These are phyloP conservation scores for Drosophila bipectinata DNA, from an alignment of 1,140 invertebrate genomes.

Conservation along the genomic window DNA sequence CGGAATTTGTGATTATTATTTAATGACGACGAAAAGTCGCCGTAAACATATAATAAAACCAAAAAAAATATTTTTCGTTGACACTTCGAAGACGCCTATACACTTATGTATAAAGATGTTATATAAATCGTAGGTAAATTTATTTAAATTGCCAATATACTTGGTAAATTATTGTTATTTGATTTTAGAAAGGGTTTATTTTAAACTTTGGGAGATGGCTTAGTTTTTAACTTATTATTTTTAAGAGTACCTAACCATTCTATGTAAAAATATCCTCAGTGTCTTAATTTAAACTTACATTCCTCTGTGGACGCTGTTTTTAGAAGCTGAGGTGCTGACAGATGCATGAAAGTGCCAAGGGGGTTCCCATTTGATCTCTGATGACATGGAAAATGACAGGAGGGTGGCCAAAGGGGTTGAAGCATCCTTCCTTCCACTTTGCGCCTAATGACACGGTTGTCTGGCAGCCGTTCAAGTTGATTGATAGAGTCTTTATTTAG, in stretches of 20 bases:
- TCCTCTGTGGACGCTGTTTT: slow-evolving; percentile 31
- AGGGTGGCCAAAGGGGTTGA: slow-evolving; percentile 23
- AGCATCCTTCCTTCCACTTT: slow-evolving; percentile 34
- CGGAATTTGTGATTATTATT: slow-evolving; percentile 78
- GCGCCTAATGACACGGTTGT: slow-evolving; percentile 16
- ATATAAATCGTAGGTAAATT: neutral
- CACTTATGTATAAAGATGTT: neutral
- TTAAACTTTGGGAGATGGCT: too few relatives aligned
- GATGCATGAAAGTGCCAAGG: slow-evolving; percentile 34
- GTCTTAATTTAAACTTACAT: slow-evolving; percentile 74
- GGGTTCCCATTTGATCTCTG: slow-evolving; percentile 47
- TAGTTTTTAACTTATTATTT: too few relatives aligned
- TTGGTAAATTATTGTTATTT: neutral
- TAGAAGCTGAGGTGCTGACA: slow-evolving; percentile 30
- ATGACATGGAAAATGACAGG: slow-evolving; percentile 8
- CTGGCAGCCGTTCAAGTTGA: slow-evolving; percentile 12
- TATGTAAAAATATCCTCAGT: slow-evolving; percentile 48
- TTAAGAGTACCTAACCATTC: slow-evolving; percentile 30
- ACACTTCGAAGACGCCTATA: slow-evolving; percentile 17
- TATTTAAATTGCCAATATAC: neutral
- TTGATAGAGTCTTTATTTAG: slow-evolving; percentile 6
- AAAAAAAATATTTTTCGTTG: slow-evolving; percentile 16
- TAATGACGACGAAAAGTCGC: slow-evolving; percentile 78
- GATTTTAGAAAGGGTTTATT: neutral
- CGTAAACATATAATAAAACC: slow-evolving; percentile 52